A percentile compares a stretch with the other conserved stretches of the same genome.
Conservation (phyloP, 2,113 vertebrate species). For the Hippocampus abdominalis region DNA sequence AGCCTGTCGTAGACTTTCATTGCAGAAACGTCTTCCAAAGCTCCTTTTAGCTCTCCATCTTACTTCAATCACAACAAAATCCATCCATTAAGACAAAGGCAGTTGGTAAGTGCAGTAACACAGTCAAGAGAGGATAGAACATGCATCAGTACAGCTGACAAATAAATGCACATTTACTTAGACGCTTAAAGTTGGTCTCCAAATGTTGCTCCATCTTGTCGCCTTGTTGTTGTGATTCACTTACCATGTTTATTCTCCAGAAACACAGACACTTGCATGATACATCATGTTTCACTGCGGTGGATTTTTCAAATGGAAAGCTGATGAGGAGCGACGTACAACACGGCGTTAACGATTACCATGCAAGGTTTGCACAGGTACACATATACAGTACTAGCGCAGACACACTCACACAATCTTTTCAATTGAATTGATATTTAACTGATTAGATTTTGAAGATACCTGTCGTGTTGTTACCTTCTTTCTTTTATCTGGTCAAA, state of each 20-base stretch:
- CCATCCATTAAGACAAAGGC: conserved; percentile 25
- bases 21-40: conserved; percentile 23
- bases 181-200: conserved; percentile 11
- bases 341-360: conserved; percentile 17
- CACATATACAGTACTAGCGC: conserved; percentile 1
- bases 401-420: background rate
- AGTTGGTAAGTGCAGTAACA: conserved; percentile 22
- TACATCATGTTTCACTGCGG: conserved; percentile 5
- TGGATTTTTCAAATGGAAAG: conserved; percentile 31
- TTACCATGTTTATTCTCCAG: conserved; percentile 31
- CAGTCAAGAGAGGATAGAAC: conserved; percentile 23
- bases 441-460: background rate
- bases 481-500: background rate
- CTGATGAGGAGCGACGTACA: background rate
- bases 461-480: too few relatives aligned
- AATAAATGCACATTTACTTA: conserved; percentile 22
- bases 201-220: background rate
- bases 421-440: background rate
- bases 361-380: conserved; percentile 32
- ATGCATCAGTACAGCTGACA: conserved; percentile 42
- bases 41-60: conserved; percentile 33
- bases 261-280: background rate
- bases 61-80: conserved; percentile 42
- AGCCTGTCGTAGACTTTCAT: background rate
- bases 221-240: conserved; percentile 16